Conservation (phyloP, 2,113 vertebrate species). For the Perca flavescens region DNA sequence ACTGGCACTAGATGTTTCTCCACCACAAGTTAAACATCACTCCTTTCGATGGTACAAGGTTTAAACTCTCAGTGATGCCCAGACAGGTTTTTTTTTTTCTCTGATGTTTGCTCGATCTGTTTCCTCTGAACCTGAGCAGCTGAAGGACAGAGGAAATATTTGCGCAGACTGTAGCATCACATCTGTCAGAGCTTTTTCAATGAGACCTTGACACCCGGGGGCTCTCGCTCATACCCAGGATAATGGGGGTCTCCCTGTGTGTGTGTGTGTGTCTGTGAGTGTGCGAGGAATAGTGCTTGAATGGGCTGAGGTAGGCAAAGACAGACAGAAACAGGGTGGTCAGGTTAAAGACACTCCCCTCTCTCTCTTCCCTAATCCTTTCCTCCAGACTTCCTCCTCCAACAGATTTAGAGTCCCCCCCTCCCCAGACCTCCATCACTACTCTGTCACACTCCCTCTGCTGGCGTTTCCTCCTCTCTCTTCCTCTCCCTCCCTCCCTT, state of each 20-base stretch:
- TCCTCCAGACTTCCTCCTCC: slow-evolving; percentile 87
- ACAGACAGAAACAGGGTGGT: slow-evolving; percentile 66
- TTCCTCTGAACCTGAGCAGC: slow-evolving; percentile 76
- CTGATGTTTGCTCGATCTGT: slow-evolving; percentile 50
- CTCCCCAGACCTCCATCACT: slow-evolving; percentile 77
- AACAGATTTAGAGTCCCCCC: slow-evolving; percentile 81
- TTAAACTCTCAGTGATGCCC: neutral
- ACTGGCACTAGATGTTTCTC: slow-evolving; percentile 2
- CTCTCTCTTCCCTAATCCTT: slow-evolving; percentile 84
- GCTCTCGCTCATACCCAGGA: slow-evolving; percentile 46
- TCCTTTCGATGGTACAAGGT: neutral
- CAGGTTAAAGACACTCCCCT: slow-evolving; percentile 80
- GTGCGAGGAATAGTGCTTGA: slow-evolving; percentile 42
- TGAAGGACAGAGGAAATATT: slow-evolving; percentile 82
- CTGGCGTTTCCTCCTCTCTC: slow-evolving; percentile 72
- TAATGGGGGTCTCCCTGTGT: slow-evolving; percentile 31
- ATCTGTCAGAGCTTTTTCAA: slow-evolving; percentile 72
- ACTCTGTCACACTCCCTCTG: slow-evolving; percentile 75
- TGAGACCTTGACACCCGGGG: slow-evolving; percentile 79
- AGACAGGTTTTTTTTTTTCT: neutral
- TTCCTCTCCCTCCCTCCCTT: slow-evolving; percentile 69
- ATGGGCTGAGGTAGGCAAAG: slow-evolving; percentile 62
- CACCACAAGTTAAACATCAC: slow-evolving; percentile 1
- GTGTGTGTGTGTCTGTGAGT: slow-evolving; percentile 41
- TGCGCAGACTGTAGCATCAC: slow-evolving; percentile 71